Base-by-base conservation (phyloP, 2,797 vertebrate genomes). In the Erpetoichthys calabaricus region DNA sequence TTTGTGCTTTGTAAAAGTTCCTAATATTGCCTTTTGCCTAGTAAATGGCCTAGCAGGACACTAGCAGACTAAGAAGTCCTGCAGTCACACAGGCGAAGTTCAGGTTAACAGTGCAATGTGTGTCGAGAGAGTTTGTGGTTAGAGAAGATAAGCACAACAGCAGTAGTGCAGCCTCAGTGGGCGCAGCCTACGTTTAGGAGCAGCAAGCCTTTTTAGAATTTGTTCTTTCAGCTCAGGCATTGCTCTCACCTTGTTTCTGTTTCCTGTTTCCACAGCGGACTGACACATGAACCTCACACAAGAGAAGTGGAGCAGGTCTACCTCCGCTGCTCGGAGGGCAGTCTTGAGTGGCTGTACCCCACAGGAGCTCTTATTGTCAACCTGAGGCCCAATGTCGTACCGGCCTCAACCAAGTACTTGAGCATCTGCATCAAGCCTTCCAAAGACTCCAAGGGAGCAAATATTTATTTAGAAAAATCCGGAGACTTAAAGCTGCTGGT, bases 241-340 rank as follows among this genome's bases (percentile, higher is more conserved):
- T 2, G 25, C 25, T 25, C 25, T 42, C 74, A 44, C 5, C 4
- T 47, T 42, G 55, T 4, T n/a, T 5, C 56, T 52, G 55, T 59
- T 63, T 50, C 64, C 65, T 61, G 61, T 60, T 55, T 6, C 67
- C 1, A 0, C 67, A 99, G 94, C 43, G 96, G 96, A 25, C 80
- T 99, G 68, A 97, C 92, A 2, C 94, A 96, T 0, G 93, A 98
- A 73, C 83, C 87, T 44, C 94, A 95, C 76, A 73, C 84, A 68
- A 87, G 94, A 75, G 96, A 99, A 55, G 94, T 99, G 65, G 94
- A 97, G 66, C 96, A 99, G 86, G 92, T 99, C 69, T 99, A 99
- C 76, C 82, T 99, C 60, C 92, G 96, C 57, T 99, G 96, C 64
- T 87, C 93, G 0, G 87, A 92, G 56, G 96, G 96, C 4, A 79